Evolutionary conservation across 2,888 invertebrate species (phyloP), one percentile per base, ranked within the genome.

Genomic region (Lasioglossum malachurum): DNA sequence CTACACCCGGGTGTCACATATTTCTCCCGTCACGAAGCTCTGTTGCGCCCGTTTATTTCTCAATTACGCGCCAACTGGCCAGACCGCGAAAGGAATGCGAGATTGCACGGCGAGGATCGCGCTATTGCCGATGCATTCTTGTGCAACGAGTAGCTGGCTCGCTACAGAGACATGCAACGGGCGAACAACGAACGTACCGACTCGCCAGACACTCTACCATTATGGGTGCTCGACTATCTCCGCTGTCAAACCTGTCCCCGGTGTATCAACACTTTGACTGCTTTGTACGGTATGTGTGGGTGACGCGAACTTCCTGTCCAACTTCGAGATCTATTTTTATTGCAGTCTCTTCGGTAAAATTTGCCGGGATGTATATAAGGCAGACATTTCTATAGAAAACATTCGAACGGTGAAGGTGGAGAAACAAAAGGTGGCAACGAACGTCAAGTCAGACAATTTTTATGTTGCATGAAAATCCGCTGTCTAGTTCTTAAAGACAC

Each of bases 1-100:
- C 69, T 41, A 35, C 69, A 23, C 69, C n/a, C 16, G 57, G n/a
- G 31, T 27, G 60, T 74, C 72, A 46, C 77, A 78, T 73, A 73
- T 73, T 80, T 80, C 78, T 75, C 53, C 53, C 46, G 72, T 74
- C 82, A 49, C 41, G 71, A 53, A 57, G 44, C 81, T 81, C 46
- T 57, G 72, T 57, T 35, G 57, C 78, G 64, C 27, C 60, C 78
- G 67, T 73, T 82, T 82, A 74, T 82, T 78, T 78, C 74, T 69
- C 82, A 74, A 82, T 82, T 79, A 79, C 78, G 78, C 60, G 72
- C 31, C 72, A 78, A 78, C 73, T 31, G 49, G 82, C 44, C 44
- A 35, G 71, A n/a, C 64, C 49, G 49, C 64, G 69, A 69, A 75
- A 69, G 49, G 75, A 53, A 79, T 60, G 73, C 27, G 64, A 64